Conservation (phyloP, 2,888 invertebrate genomes). For the Callyntrura sp. region DNA sequence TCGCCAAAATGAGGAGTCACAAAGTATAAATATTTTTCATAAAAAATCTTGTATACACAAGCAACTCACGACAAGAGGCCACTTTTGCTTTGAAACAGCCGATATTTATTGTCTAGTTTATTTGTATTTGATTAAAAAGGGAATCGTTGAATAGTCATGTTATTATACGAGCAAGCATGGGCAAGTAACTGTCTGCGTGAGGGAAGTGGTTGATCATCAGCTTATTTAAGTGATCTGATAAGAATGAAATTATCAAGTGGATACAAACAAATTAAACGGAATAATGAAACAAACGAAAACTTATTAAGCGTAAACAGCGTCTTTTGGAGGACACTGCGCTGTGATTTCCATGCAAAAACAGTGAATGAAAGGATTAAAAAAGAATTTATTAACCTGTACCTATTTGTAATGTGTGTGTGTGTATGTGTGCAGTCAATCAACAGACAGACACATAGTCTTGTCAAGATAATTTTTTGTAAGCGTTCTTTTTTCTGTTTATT, state of each 20-base stretch:
- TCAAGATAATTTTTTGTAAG: slow-evolving; percentile 34
- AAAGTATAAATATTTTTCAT: neutral
- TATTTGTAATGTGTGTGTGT: neutral
- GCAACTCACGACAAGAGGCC: slow-evolving; percentile 48
- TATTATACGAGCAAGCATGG: neutral
- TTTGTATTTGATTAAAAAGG: slow-evolving; percentile 45
- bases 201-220: neutral
- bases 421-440: neutral
- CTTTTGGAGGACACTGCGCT: neutral
- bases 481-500: slow-evolving; percentile 24
- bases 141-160: neutral
- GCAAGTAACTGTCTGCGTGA: neutral
- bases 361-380: slow-evolving; percentile 28
- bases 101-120: slow-evolving; percentile 58
- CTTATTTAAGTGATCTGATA: neutral
- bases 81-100: slow-evolving; percentile 58
- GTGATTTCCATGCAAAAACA: slow-evolving; percentile 17
- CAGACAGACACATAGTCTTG: neutral
- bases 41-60: slow-evolving; percentile 15
- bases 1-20: neutral
- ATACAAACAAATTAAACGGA: neutral
- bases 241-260: slow-evolving; percentile 9
- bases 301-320: neutral
- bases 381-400: neutral
- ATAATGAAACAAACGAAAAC: slow-evolving; percentile 14